Base-by-base conservation (phyloP, 2,888 invertebrate species). In the Plebejus argus region DNA sequence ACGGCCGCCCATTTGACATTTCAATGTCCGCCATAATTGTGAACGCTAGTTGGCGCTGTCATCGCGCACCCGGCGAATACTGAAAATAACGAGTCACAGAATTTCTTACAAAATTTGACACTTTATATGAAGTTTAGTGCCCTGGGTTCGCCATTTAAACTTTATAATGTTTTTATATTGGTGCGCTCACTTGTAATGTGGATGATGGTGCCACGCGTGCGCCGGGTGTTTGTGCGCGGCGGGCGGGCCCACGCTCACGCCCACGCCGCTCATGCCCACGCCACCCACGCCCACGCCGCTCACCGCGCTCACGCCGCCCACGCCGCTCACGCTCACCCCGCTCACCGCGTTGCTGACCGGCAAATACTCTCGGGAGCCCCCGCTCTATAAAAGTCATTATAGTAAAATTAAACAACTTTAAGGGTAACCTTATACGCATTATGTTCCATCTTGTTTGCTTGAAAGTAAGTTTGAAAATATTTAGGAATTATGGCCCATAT, bases 211-310 rank as follows among this genome's bases (percentile, higher is more conserved):
- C 92, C 93, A 93, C 61, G 89, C 90, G 83, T 85, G 84, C 56
- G 82, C 75, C 20, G 83, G 82, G 85, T 88, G 90, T 81, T 91
- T 91, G 86, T 92, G 92, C 10, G 92, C 83, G 3, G 94, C 87
- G 82, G 95, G 95, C 79, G 96, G 89, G 79, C 86, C 84, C 78
- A 80, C 83, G 80, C 79, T 82, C 74, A 81, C 81, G 78, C 80
- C 80, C 78, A 85, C 85, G 79, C 81, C 39, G 78, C 84, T 80
- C 93, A 82, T 84, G 82, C 95, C 95, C 74, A 95, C 78, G 66
- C 81, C 79, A 66, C 77, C 84, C 23, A 81, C 79, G 95, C 95
- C 79, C 95, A 95, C 83, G 93, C 94, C 82, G 95, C 95, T 79
- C 95, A 95, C 84, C 23, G 80, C 82, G 78, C 80, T 81, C 74